Base-by-base conservation (phyloP, 2,888 invertebrate genomes). In the Orchestes rusci region DNA sequence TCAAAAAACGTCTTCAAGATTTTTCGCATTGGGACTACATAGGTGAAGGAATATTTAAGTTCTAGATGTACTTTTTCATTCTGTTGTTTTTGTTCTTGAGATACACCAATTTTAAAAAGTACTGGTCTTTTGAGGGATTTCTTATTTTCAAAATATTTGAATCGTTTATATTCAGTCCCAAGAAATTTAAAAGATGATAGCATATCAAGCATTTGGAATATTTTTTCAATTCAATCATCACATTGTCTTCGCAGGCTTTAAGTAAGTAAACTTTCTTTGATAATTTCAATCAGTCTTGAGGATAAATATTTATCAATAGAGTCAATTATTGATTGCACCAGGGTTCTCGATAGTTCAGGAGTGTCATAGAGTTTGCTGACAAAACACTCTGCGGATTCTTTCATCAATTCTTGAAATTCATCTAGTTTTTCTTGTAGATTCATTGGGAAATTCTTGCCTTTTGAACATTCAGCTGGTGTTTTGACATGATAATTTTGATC, bases 141-240 rank as follows among this genome's bases (percentile, higher is more conserved):
- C 12, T 31, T 31, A 12, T 31, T 31, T 31, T 31, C 31, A 31
- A 31, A 31, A 12, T 31, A 31, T 31, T 31, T 31, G 13, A 31
- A 31, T 10, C 31, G 31, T 31, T 31, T 31, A 31, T 31, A 31
- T 31, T 31, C 31, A 5, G 31, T 31, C 7, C 12, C 12, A 10
- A 31, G 12, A 31, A 10, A 10, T 10, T 10, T 5, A 31, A 31
- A 31, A 10, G 31, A 31, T 5, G 31, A 31, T 5, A 31, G 12
- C 7, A 5, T 10, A 31, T 31, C 31, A 31, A 31, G 31, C 31
- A 31, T 31, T 5, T 31, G 31, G 12, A 31, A 31, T 5, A 31
- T 31, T 12, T 31, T 31, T 31, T 12, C 5, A 31, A 31, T 7
- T 31, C 31, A 31, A 7, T 31, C 12, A 10, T 31, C 12, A 31